A percentile compares a stretch with the other conserved stretches of the same genome.
Conservation (phyloP, 2,113 vertebrate genomes). For the Austrofundulus limnaeus region DNA sequence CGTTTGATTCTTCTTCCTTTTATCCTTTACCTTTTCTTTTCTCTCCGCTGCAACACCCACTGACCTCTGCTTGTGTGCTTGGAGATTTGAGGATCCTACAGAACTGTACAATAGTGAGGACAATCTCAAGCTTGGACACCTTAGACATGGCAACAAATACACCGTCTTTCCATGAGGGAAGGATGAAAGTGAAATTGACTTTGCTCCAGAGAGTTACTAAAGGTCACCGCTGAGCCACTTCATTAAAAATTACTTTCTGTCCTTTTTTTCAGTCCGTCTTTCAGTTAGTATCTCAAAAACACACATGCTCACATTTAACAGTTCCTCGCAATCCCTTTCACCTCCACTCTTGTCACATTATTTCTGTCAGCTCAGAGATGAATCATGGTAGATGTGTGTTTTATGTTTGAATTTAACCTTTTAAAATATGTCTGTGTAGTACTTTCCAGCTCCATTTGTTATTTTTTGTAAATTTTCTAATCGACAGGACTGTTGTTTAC, state of each 20-base stretch:
- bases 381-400: not conserved
- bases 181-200: constrained; percentile 63
- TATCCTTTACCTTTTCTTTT: constrained; percentile 9
- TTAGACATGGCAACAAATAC: constrained; percentile 35
- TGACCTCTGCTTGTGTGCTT: constrained; percentile 27
- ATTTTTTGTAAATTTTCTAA: too few species aligned
- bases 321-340: constrained; percentile 1
- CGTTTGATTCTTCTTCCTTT: constrained; percentile 10
- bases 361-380: constrained; percentile 7
- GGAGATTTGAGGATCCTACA: constrained; percentile 26
- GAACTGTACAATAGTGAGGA: constrained; percentile 17
- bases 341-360: not conserved
- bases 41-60: not conserved
- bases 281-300: constrained; percentile 7
- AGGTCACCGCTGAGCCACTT: constrained; percentile 57
- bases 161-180: constrained; percentile 26
- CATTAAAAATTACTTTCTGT: constrained; percentile 53
- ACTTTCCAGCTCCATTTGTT: not conserved
- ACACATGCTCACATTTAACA: constrained; percentile 6
- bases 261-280: constrained; percentile 16
- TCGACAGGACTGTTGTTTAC: too few species aligned
- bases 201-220: constrained; percentile 46
- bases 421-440: not conserved
- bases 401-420: constrained; percentile 2
- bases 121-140: constrained; percentile 15